Evolutionary conservation across 2,797 vertebrate genomes (phyloP), one percentile per base, ranked within the genome.

Genomic region (Myotis planiceps): DNA sequence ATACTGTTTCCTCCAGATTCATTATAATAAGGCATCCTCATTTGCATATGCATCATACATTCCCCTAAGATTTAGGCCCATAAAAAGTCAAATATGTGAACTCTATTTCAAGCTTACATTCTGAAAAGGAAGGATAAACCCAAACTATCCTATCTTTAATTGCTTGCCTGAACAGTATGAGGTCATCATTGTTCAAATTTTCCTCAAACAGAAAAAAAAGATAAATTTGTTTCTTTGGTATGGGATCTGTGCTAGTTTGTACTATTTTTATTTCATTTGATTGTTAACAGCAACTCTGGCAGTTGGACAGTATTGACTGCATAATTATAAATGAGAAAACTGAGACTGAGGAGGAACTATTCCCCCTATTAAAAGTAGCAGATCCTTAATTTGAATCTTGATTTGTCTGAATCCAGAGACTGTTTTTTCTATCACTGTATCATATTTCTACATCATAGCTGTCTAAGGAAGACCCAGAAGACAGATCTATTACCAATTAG

Each of bases 91-190:
- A 27, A 84, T 86, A 89, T 39, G 21, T 72, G 14, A 82, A 60
- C 84, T 94, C 9, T 83, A 29, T 71, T 75, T 94, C 84, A 45
- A 89, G 19, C 60, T 93, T 82, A 63, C 13, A 60, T 80, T 88
- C 27, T 72, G 23, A 47, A 85, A 95, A 29, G n/a, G 39, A 90
- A 65, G 27, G 92, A 66, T 80, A 81, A 90, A 53, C 25, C 32
- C 19, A 92, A 89, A 91, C 21, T 84, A 19, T 63, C 14, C 34
- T 75, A 19, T 32, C 10, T 27, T 63, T 88, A 80, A 75, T 69
- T 75, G 51, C n/a, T 79, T 25, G 13, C 58, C 21, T 37, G 14
- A 84, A 83, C 42, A 84, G 7, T 74, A 58, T 84, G 27, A 92
- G 42, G 18, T 91, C 45, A 69, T 80, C n/a, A 29, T 83, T 92